A percentile compares a stretch with the other conserved stretches of the same genome.
Conservation (phyloP, 2,888 invertebrate genomes). For the Dyspetes luteomarginatus region DNA sequence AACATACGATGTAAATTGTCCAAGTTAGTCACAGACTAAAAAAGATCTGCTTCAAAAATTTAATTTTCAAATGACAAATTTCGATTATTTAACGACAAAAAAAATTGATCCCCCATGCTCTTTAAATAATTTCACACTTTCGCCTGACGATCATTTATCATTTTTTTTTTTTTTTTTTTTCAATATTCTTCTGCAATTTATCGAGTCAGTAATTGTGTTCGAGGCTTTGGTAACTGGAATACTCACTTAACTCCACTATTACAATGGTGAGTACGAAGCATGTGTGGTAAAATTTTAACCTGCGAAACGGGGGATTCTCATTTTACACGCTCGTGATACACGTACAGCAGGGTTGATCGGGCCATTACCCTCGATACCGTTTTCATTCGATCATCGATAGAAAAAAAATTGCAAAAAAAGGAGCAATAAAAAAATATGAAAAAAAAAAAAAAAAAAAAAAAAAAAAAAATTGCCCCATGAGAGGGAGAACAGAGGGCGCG, state of each 20-base stretch:
- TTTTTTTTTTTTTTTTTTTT: background rate
- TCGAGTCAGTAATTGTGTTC: conserved; percentile 11
- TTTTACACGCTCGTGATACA: conserved; percentile 39
- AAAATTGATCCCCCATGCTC: no score
- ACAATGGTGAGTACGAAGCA: background rate
- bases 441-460: background rate
- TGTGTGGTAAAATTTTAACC: conserved; percentile 19
- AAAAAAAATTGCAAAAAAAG: conserved; percentile 12
- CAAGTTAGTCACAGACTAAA: no score
- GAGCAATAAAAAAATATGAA: background rate
- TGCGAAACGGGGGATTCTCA: conserved; percentile 36
- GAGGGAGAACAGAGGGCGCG: conserved; percentile 18
- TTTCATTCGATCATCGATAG: conserved; percentile 47
- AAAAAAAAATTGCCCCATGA: background rate
- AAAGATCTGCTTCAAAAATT: no score
- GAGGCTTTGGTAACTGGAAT: conserved; percentile 25
- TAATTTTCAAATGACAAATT: no score
- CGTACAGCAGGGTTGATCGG: conserved; percentile 55
- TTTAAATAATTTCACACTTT: no score
- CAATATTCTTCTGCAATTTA: background rate
- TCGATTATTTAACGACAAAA: no score
- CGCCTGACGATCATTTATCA: background rate
- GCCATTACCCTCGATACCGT: conserved; percentile 58
- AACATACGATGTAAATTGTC: no score
- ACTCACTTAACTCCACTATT: background rate